Evolutionary conservation across 2,113 vertebrate genomes (phyloP).

Genomic region (Chaetura pelagica): DNA sequence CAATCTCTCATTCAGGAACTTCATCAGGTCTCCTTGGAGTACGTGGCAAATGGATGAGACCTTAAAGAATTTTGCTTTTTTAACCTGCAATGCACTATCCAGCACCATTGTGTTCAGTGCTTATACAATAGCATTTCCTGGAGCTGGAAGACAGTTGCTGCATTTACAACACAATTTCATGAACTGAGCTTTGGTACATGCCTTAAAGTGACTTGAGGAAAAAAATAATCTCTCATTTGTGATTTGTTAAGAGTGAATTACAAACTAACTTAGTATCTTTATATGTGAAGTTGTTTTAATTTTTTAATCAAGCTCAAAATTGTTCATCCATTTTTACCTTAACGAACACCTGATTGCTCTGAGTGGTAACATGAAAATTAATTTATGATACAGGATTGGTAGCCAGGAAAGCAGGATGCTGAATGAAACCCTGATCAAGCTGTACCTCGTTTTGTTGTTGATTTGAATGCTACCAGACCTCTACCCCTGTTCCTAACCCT

Average conservation of each 20-base stretch:
- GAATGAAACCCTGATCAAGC: neutral
- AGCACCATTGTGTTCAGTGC: neutral
- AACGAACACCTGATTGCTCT: neutral
- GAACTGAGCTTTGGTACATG: neutral
- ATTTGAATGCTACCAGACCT: neutral
- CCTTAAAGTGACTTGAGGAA: neutral
- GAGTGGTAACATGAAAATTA: neutral
- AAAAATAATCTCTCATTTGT: neutral
- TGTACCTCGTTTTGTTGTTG: neutral
- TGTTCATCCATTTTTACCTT: neutral
- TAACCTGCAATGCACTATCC: neutral
- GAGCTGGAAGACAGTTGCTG: neutral
- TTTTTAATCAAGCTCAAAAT: neutral
- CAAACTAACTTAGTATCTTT: neutral
- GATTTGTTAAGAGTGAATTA: neutral
- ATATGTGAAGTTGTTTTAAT: neutral
- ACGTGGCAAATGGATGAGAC: neutral
- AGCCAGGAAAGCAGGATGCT: neutral
- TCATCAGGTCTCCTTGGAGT: neutral
- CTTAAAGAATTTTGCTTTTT: neutral
- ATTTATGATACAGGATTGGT: neutral
- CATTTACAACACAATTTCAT: neutral
- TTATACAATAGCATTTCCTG: neutral
- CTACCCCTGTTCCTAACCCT: neutral
- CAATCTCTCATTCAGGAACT: neutral